Conservation (phyloP, 2,888 invertebrate species). For the Sussaba pulchella region DNA sequence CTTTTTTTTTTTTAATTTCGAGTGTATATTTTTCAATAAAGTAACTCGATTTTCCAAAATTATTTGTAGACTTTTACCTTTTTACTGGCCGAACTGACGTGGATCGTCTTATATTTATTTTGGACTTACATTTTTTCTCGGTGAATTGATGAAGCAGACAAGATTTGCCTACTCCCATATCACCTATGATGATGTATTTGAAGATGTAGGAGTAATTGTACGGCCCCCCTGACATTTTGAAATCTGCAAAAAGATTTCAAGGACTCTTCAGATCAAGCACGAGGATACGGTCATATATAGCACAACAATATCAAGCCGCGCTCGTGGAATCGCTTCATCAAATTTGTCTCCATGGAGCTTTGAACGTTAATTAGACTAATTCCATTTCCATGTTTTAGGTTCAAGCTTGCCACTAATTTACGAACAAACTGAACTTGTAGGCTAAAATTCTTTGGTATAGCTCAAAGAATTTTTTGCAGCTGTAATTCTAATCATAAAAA, state of each 20-base stretch:
- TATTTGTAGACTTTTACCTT: too few species aligned
- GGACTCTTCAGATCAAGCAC: not conserved
- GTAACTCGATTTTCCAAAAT: too few species aligned
- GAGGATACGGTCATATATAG: too few species aligned
- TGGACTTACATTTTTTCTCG: constrained; percentile 98
- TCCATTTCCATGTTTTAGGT: constrained; percentile 9
- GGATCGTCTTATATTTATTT: constrained; percentile 2
- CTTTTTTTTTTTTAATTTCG: too few species aligned
- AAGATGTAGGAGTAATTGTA: constrained; percentile 99
- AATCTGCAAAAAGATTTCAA: constrained; percentile 52
- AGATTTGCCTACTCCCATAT: constrained; percentile 99
- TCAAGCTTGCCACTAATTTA: not conserved
- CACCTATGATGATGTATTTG: constrained; percentile 99
- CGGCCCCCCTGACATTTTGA: constrained; percentile 96
- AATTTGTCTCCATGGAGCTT: not conserved
- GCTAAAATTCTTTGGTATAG: not conserved
- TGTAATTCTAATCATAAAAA: not conserved
- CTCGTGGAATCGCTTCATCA: too few species aligned
- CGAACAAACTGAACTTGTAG: not conserved
- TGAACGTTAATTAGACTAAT: not conserved
- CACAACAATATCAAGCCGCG: too few species aligned
- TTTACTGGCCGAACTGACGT: too few species aligned
- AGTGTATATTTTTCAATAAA: too few species aligned
- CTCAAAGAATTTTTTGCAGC: not conserved
- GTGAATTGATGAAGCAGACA: constrained; percentile 99